Conservation (phyloP, 1,140 invertebrate genomes). For the Trichomalopsis sarcophagae region DNA sequence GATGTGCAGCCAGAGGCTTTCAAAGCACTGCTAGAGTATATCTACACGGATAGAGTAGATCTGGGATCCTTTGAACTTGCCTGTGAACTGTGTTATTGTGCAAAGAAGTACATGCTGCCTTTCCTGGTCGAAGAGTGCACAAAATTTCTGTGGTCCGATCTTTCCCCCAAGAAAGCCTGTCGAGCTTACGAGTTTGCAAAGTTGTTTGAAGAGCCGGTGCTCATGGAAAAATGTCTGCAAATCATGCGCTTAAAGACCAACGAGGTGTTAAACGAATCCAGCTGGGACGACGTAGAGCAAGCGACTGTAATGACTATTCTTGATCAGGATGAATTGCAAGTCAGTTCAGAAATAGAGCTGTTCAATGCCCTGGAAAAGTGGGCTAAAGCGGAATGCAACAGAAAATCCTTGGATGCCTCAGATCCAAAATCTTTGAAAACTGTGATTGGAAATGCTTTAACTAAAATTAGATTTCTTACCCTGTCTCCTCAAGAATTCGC, state of each 20-base stretch:
- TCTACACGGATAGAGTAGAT: conserved; percentile 87
- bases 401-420: conserved; percentile 64
- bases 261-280: conserved; percentile 83
- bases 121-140: conserved; percentile 88
- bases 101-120: conserved; percentile 92
- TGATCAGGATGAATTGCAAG: conserved; percentile 82
- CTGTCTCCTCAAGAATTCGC: conserved; percentile 87
- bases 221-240: conserved; percentile 86
- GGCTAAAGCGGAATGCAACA: conserved; percentile 72
- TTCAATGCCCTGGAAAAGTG: conserved; percentile 85
- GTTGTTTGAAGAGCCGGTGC: conserved; percentile 86
- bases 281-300: conserved; percentile 85
- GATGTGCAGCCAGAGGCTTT: conserved; percentile 92
- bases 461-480: conserved; percentile 85
- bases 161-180: conserved; percentile 87
- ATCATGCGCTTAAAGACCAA: conserved; percentile 84
- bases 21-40: conserved; percentile 85
- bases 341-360: conserved; percentile 84
- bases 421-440: conserved; percentile 68
- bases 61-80: conserved; percentile 88
- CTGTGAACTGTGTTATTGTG: conserved; percentile 89
- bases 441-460: conserved; percentile 77
- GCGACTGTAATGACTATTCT: conserved; percentile 84
- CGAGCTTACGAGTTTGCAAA: conserved; percentile 90
- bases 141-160: conserved; percentile 85